phyloP scores from a whole-genome alignment of 2,113 vertebrate genomes.

The Chrysemys picta region DNA sequence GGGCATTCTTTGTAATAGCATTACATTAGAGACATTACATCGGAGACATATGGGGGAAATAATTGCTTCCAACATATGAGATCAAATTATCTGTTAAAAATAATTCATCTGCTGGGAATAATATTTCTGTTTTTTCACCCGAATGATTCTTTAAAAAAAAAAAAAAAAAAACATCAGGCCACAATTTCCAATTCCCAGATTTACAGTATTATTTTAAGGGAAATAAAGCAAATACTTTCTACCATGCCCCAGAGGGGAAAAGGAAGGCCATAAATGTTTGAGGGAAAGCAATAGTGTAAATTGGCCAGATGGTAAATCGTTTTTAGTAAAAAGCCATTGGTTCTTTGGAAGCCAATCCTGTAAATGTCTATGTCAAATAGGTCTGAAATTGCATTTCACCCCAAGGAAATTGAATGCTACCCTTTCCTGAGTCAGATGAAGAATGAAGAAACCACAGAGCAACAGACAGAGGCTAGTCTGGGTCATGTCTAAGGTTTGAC shows the following conservation, averaged over 20 bases:
- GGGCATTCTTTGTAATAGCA: background rate
- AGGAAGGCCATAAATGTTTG: background rate
- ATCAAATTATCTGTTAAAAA: constrained; percentile 28
- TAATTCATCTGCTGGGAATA: constrained; percentile 37
- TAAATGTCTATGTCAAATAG: background rate
- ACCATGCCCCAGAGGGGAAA: background rate
- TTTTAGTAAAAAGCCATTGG: background rate
- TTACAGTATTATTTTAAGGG: constrained; percentile 45
- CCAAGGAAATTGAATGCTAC: background rate
- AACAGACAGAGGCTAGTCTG: background rate
- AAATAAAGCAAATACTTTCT: constrained; percentile 34
- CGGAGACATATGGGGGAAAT: background rate
- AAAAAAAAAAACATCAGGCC: background rate
- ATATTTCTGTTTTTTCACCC: constrained; percentile 5
- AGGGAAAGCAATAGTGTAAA: background rate
- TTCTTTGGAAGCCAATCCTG: background rate
- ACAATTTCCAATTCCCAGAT: constrained; percentile 3
- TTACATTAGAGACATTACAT: too few relatives aligned
- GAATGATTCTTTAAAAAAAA: background rate
- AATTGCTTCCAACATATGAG: background rate
- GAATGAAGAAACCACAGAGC: background rate
- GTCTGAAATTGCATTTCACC: accelerated
- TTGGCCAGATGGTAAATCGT: background rate
- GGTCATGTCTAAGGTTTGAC: background rate
- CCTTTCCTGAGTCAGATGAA: background rate